Percentiles rank a stretch among this genome's conserved stretches.
Conservation (phyloP, 2,113 vertebrate species). For the Heterochromis multidens region DNA sequence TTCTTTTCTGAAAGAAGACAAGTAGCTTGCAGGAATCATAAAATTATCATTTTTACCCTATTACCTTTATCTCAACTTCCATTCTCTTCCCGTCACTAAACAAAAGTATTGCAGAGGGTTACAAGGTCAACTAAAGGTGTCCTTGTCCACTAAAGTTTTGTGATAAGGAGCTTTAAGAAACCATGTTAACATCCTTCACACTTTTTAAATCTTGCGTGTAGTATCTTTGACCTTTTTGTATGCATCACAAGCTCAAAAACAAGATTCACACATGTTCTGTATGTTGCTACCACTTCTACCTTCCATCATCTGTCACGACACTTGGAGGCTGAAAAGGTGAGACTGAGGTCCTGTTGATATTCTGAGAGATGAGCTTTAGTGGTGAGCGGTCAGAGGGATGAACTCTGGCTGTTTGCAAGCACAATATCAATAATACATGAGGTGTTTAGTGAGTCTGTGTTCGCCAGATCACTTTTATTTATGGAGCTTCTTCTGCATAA, state of each 20-base stretch:
- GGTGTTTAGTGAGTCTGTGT: constrained; percentile 33
- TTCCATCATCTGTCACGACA: background rate
- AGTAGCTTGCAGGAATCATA: background rate
- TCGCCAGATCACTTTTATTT: constrained; percentile 40
- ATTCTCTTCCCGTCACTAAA: background rate
- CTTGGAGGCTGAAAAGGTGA: constrained; percentile 9
- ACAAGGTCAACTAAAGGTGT: no score
- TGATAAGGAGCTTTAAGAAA: background rate
- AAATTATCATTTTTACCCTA: background rate
- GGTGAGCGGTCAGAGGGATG: background rate
- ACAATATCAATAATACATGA: constrained; percentile 66
- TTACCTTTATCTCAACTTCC: background rate
- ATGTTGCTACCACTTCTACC: background rate
- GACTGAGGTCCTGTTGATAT: constrained; percentile 14
- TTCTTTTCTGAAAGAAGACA: background rate
- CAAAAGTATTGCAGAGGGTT: no score
- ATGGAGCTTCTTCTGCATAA: constrained; percentile 51
- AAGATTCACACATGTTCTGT: background rate
- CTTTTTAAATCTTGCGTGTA: background rate
- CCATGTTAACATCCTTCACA: background rate
- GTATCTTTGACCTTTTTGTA: background rate
- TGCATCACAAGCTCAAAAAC: background rate
- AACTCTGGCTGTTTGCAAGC: constrained; percentile 14
- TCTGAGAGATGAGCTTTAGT: constrained; percentile 5
- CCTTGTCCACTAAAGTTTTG: background rate